Percentiles rank a stretch among this genome's conserved stretches.
phyloP scores from a whole-genome alignment of 2,113 vertebrate species.

The Mustela lutreola region DNA sequence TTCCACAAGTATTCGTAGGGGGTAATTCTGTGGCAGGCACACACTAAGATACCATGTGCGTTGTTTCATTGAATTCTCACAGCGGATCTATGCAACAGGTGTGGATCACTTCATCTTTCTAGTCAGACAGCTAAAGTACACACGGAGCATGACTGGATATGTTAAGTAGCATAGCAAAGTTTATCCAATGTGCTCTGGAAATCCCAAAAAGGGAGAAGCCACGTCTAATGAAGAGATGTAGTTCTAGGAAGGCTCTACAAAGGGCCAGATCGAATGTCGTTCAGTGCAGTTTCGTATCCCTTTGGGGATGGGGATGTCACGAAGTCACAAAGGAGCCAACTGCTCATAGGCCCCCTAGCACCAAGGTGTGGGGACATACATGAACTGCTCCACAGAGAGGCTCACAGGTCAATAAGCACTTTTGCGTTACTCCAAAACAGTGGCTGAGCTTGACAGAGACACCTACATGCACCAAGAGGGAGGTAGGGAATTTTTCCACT shows the following conservation, averaged over 20 bases:
- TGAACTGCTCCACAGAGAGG: background rate
- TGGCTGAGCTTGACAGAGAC: background rate
- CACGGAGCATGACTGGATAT: background rate
- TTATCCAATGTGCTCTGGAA: background rate
- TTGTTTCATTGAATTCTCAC: background rate
- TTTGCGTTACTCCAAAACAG: background rate
- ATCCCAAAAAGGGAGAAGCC: background rate
- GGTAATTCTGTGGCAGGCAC: background rate
- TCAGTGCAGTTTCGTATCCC: background rate
- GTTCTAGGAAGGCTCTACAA: background rate
- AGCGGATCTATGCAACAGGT: background rate
- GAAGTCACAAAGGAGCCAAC: background rate
- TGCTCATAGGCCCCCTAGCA: background rate
- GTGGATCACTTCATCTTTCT: background rate
- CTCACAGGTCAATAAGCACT: background rate
- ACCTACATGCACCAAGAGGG: background rate
- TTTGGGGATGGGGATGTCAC: background rate
- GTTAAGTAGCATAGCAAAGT: background rate
- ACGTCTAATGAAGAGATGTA: background rate
- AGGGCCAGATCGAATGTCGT: background rate
- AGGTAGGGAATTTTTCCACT: conserved; percentile 15
- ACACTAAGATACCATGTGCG: background rate
- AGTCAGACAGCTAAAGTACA: background rate
- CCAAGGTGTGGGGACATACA: background rate
- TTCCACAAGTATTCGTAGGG: background rate